Conservation (phyloP, 2,113 vertebrate species). For the Hippolais icterina region DNA sequence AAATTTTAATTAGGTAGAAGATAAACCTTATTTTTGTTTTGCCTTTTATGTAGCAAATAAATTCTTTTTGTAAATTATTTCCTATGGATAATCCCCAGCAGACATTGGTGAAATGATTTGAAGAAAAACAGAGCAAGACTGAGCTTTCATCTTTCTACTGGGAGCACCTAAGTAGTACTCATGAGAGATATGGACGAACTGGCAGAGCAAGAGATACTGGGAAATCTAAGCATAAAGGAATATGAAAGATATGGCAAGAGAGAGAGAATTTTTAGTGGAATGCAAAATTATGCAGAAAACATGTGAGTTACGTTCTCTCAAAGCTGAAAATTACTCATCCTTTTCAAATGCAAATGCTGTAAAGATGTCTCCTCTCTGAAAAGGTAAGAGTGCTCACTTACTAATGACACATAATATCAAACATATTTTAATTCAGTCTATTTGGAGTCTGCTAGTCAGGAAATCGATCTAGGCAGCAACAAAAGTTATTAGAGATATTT, state of each 20-base stretch:
- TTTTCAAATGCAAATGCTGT: conserved; percentile 78
- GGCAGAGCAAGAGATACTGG: conserved; percentile 13
- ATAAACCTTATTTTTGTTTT: conserved; percentile 2
- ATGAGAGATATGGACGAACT: conserved; percentile 32
- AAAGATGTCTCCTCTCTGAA: conserved; percentile 57
- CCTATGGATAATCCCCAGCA: conserved; percentile 26
- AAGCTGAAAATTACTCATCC: conserved; percentile 66
- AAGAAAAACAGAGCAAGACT: conserved; percentile 29
- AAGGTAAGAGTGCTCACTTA: conserved; percentile 65
- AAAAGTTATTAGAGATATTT: conserved; percentile 49
- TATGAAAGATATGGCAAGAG: conserved; percentile 47
- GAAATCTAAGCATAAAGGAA: conserved; percentile 41
- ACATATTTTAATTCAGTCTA: conserved; percentile 53
- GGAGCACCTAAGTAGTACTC: background rate
- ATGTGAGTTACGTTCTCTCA: conserved; percentile 50
- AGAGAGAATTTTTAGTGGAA: conserved; percentile 60
- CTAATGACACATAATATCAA: conserved; percentile 45
- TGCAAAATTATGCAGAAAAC: conserved; percentile 59
- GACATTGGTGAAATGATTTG: background rate
- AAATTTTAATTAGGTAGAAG: background rate
- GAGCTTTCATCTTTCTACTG: conserved; percentile 63
- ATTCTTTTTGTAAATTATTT: conserved; percentile 52
- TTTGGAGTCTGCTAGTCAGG: conserved; percentile 38
- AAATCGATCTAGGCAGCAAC: conserved; percentile 40
- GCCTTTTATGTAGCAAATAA: conserved; percentile 3